Base-by-base conservation (phyloP, 2,113 vertebrate species). In the Neopipo cinnamomea region DNA sequence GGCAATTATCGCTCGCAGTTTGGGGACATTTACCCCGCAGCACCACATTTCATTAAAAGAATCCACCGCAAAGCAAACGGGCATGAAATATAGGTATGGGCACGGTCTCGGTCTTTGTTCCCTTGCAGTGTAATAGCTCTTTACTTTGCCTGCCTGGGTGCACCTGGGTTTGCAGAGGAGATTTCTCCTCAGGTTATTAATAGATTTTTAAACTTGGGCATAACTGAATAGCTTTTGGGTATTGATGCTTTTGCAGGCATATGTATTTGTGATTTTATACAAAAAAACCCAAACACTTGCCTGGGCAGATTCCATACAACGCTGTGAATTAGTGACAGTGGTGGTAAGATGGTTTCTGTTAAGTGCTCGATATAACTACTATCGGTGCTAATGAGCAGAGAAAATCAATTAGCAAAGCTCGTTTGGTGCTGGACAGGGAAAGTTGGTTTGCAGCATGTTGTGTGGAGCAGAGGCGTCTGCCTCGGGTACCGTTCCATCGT, bases 81-180 rank as follows among this genome's bases (percentile, higher is more conserved):
- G 99, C 97, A 99, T 99, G 99, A 99, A 99, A 98, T 99, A 99
- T 98, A 99, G 99, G 99, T 99, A 99, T 96, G 99, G 94, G 91
- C 30, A 52, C 22, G 5, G 79, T 85, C 20, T 86, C 42, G 53
- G 52, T 94, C 75, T 80, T 80, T 76, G 76, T 72, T n/a, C 14
- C 62, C 6, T 70, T 82, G 84, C 75, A 5, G 58, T 11, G 85
- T 63, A 15, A 75, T 61, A 14, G 70, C 49, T 91, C 91, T 75
- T 58, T 72, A 72, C 33, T 91, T 71, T 70, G 50, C 77, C 92
- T 82, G 93, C 44, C 81, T 89, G 92, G 81, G 10, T 89, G 92
- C 90, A 47, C 39, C 77, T 59, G 80, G 5, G n/a, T 81, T 81
- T 85, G 85, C 82, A 62, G 91, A 87, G 83, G 30, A 89, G 80